phyloP scores from a whole-genome alignment of 2,113 vertebrate genomes.

The Oreotrochilus melanogaster region DNA sequence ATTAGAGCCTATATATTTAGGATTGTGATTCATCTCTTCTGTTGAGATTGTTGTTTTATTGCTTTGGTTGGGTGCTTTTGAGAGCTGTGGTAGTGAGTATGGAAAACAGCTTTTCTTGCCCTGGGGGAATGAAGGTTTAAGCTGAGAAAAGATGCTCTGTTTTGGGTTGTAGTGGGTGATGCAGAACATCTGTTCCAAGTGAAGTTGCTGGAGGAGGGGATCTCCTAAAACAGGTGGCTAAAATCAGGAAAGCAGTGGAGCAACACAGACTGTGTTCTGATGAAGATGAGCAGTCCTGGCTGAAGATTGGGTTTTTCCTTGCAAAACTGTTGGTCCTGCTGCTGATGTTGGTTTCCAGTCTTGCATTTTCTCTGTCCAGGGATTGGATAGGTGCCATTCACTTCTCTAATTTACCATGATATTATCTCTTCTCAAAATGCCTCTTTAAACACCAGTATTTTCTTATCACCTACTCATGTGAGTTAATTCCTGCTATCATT shows the following conservation, averaged over 20 bases:
- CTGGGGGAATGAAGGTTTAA: background rate
- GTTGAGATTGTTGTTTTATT: background rate
- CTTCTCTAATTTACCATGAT: background rate
- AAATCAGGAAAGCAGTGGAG: background rate
- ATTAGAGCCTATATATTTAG: background rate
- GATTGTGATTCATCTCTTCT: background rate
- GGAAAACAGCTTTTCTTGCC: background rate
- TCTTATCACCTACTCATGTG: background rate
- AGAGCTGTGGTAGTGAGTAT: background rate
- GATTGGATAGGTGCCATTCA: background rate
- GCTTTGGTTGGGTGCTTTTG: background rate
- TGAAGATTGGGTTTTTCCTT: background rate
- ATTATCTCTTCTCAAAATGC: background rate
- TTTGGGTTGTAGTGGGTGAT: background rate
- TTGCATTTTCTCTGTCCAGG: fast-evolving
- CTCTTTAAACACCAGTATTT: slow-evolving; percentile 19
- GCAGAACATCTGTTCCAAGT: background rate
- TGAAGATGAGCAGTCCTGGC: background rate
- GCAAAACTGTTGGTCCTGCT: background rate
- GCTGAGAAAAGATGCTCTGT: background rate
- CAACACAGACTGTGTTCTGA: background rate
- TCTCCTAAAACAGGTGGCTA: background rate
- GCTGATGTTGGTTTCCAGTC: background rate
- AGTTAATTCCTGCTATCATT: background rate
- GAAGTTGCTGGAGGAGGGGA: background rate